phyloP scores from a whole-genome alignment of 2,888 invertebrate genomes.

The Ophioninae sp. region DNA sequence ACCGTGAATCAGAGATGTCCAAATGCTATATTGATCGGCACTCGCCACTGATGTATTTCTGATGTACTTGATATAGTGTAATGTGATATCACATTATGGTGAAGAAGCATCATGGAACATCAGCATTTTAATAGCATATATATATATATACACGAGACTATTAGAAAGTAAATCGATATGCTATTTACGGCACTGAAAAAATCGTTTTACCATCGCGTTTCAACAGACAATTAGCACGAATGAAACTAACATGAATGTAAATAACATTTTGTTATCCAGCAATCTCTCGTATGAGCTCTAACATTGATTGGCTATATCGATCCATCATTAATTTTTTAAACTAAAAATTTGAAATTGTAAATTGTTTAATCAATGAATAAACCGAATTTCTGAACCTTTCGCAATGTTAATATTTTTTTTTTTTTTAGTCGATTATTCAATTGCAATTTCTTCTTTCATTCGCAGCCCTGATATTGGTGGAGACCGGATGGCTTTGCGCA shows the following conservation, averaged over 20 bases:
- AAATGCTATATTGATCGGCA: not conserved
- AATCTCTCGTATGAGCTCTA: not conserved
- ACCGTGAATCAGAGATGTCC: not conserved
- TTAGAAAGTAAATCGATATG: constrained; percentile 3
- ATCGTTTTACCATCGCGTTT: not conserved
- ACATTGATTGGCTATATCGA: too few species aligned
- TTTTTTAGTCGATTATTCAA: not conserved
- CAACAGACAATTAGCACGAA: too few species aligned
- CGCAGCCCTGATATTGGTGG: constrained; percentile 88
- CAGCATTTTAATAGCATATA: too few species aligned
- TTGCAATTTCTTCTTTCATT: constrained; percentile 61
- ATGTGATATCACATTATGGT: not conserved
- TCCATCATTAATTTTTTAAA: not conserved
- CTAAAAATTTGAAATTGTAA: too few species aligned
- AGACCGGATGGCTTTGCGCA: constrained; percentile 88
- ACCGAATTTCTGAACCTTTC: not conserved
- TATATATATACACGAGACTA: not conserved
- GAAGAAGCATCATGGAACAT: not conserved
- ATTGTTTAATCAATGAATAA: too few species aligned
- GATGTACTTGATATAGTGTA: not conserved
- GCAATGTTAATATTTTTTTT: not conserved
- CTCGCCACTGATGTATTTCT: not conserved
- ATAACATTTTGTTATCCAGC: not conserved
- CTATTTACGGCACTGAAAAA: constrained; percentile 8
- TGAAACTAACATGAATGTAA: too few species aligned